Evolutionary conservation across 2,113 vertebrate genomes (phyloP), one percentile per base, ranked within the genome.

Genomic region (Engystomops pustulosus): DNA sequence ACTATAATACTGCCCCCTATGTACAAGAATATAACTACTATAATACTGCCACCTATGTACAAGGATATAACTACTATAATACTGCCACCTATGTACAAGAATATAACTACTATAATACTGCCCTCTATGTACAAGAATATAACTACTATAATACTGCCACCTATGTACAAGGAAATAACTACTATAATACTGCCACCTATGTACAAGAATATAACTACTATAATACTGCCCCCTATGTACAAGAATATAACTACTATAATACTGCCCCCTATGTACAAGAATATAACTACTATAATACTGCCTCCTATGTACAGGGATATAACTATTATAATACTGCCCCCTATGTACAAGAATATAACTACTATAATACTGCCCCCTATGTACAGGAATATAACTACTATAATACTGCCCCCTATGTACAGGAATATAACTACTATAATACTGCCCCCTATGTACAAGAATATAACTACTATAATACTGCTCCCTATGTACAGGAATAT

Each of bases 161-260:
- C n/a, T n/a, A n/a, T n/a, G 4, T 65, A 65, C 60, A 65, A 65
- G 60, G 32, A 65, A 32, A 65, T 65, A 65, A 65, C 60, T 65
- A 65, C 60, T 65, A 65, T 65, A 58, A 58, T 58, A 58, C 53
- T 58, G 23, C 15, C 15, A 4, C 47, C 47, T 49, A 49, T 49
- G 47, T 49, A 49, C 47, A 49, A 49, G 47, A 49, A 18, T 49
- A 58, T 58, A 58, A 58, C 53, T 25, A 58, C 53, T 58, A 58
- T 25, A 58, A 58, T 58, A 25, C 53, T 58, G 53, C 53, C n/a
- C n/a, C n/a, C n/a, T n/a, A n/a, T n/a, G 4, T 65, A 65, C 60
- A 65, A 65, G 60, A 65, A 65, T 65, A 65, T 65, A 65, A 65
- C 60, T 65, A 65, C 60, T 65, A 65, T 65, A 58, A 58, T 58